Conservation (phyloP, 2,113 vertebrate genomes). For the Sylvietta virens region DNA sequence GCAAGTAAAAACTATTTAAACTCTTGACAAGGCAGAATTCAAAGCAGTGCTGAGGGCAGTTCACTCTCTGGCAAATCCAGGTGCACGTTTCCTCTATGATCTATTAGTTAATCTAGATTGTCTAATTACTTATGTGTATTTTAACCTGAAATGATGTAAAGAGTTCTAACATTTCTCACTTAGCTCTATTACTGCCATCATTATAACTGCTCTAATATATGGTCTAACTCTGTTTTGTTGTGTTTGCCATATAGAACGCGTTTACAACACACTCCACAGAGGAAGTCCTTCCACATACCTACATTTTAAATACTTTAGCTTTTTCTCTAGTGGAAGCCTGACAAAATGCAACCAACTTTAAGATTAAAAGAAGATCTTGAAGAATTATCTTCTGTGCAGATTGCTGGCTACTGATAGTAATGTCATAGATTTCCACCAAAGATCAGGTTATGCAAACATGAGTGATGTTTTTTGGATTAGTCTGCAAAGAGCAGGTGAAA, state of each 20-base stretch:
- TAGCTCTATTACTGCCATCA: background rate
- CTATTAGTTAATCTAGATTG: background rate
- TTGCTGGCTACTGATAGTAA: background rate
- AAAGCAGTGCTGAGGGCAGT: background rate
- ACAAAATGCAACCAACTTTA: background rate
- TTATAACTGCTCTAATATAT: background rate
- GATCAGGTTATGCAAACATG: background rate
- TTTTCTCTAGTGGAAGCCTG: background rate
- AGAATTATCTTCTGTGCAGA: background rate
- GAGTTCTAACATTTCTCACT: background rate
- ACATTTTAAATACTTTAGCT: background rate
- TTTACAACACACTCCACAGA: background rate
- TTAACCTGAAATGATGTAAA: background rate
- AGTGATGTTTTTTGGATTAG: background rate
- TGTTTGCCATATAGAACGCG: background rate
- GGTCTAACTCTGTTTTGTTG: background rate
- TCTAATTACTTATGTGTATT: background rate
- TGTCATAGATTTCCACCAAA: background rate
- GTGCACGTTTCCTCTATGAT: fast-evolving
- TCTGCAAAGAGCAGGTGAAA: background rate
- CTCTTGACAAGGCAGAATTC: background rate
- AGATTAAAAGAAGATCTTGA: background rate
- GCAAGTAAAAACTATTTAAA: background rate
- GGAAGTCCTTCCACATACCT: background rate
- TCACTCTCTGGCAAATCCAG: background rate